phyloP scores from a whole-genome alignment of 2,113 vertebrate genomes.

The Triplophysa rosa region DNA sequence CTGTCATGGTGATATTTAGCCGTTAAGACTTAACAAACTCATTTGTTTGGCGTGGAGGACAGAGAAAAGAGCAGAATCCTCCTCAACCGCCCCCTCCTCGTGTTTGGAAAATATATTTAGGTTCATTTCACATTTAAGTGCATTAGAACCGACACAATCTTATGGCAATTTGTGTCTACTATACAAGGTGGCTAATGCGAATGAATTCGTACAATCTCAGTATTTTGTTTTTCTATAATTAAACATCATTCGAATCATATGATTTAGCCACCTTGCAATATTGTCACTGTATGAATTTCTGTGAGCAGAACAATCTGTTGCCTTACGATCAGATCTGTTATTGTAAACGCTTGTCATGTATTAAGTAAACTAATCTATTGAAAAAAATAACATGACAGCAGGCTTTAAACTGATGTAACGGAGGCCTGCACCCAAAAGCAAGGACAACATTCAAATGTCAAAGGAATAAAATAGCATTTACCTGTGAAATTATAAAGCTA shows the following conservation, averaged over 20 bases:
- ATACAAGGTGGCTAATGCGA: too few relatives aligned
- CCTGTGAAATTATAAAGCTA: slow-evolving; percentile 22
- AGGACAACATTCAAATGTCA: not conserved
- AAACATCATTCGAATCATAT: too few relatives aligned
- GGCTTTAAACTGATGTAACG: not conserved
- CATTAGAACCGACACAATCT: not conserved
- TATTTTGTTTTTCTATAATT: too few relatives aligned
- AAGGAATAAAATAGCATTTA: slow-evolving; percentile 17
- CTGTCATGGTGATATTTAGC: slow-evolving; percentile 12
- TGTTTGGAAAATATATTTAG: not conserved
- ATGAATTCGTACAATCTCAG: too few relatives aligned
- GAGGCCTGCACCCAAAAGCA: not conserved
- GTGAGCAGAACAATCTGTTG: not conserved
- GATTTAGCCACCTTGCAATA: too few relatives aligned
- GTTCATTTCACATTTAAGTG: not conserved
- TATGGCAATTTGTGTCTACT: too few relatives aligned
- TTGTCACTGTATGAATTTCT: too few relatives aligned
- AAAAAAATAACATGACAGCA: not conserved
- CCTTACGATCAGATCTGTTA: not conserved
- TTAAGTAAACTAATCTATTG: not conserved
- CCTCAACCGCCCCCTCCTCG: not conserved
- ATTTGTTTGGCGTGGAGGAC: slow-evolving; percentile 15
- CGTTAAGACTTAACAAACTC: not conserved
- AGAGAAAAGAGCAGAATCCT: not conserved
- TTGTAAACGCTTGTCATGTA: not conserved